phyloP scores from a whole-genome alignment of 2,888 invertebrate genomes.

The Cataglyphis altisquamis region DNA sequence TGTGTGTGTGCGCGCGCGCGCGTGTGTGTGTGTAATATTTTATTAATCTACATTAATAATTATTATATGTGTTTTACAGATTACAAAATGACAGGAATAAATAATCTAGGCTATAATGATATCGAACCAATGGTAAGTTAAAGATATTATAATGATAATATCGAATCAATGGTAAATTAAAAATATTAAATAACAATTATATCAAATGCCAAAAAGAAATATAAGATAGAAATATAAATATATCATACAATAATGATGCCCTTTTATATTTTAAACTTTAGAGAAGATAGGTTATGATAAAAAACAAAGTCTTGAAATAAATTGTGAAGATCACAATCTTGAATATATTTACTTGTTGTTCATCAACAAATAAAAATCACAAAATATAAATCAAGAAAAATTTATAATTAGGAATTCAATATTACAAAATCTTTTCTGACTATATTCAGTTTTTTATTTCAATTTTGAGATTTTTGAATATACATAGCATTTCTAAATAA shows the following conservation, averaged over 20 bases:
- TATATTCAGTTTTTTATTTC: no score
- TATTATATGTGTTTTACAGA: slow-evolving; percentile 40
- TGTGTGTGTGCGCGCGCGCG: no score
- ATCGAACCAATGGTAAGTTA: slow-evolving; percentile 7
- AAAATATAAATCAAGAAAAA: no score
- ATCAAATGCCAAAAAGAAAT: background rate
- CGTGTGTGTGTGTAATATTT: background rate
- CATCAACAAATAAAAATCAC: background rate
- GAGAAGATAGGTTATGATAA: background rate
- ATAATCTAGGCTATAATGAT: slow-evolving; percentile 64
- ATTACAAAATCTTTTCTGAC: no score
- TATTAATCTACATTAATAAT: slow-evolving; percentile 13
- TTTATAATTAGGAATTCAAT: no score
- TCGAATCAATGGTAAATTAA: slow-evolving; percentile 7
- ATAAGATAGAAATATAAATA: background rate
- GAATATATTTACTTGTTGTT: background rate
- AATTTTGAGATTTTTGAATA: no score
- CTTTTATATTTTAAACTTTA: background rate
- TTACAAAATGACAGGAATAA: slow-evolving; percentile 65
- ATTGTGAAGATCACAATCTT: background rate
- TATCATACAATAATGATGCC: background rate
- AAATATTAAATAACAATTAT: slow-evolving; percentile 12
- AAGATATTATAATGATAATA: slow-evolving; percentile 30
- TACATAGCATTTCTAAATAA: no score
- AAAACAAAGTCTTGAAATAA: background rate